These are phyloP conservation scores for Brachionus manjavacas DNA, from an alignment of 1,140 invertebrate species.

Conservation along the genomic window DNA sequence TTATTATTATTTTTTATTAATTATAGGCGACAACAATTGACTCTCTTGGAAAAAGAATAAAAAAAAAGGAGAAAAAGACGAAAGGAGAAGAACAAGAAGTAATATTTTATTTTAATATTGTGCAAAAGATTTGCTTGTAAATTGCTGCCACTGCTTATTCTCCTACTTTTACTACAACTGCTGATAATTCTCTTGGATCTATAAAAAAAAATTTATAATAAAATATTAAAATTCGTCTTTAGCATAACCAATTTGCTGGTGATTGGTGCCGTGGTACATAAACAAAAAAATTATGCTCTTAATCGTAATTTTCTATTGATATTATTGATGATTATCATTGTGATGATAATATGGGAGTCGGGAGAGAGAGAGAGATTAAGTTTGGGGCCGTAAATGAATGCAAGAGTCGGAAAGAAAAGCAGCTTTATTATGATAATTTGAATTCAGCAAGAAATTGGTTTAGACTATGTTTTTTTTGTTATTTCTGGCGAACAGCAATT, in stretches of 20 bases:
- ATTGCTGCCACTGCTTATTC: conserved; percentile 1
- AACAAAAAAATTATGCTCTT: conserved; percentile 19
- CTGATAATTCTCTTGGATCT: neutral
- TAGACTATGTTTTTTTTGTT: conserved; percentile 14
- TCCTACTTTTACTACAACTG: conserved; percentile 11
- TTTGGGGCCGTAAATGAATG: neutral
- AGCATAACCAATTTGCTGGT: neutral
- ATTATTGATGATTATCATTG: conserved; percentile 32
- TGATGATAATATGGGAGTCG: neutral
- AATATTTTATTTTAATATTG: conserved; percentile 34
- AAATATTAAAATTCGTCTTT: conserved; percentile 7
- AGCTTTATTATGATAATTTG: conserved; percentile 5
- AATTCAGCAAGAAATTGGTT: neutral
- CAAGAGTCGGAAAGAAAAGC: neutral
- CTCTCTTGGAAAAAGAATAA: neutral
- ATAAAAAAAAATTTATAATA: conserved; percentile 13
- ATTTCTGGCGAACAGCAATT: neutral
- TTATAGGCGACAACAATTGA: conserved; percentile 36
- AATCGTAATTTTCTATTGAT: neutral
- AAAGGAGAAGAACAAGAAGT: neutral
- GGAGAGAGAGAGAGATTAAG: neutral
- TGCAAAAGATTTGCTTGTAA: conserved; percentile 23
- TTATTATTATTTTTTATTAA: conserved; percentile 35
- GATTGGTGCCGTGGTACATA: conserved; percentile 1
- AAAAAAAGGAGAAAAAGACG: neutral